phyloP scores from a whole-genome alignment of 2,888 invertebrate species.

The Scaptomyza flava region DNA sequence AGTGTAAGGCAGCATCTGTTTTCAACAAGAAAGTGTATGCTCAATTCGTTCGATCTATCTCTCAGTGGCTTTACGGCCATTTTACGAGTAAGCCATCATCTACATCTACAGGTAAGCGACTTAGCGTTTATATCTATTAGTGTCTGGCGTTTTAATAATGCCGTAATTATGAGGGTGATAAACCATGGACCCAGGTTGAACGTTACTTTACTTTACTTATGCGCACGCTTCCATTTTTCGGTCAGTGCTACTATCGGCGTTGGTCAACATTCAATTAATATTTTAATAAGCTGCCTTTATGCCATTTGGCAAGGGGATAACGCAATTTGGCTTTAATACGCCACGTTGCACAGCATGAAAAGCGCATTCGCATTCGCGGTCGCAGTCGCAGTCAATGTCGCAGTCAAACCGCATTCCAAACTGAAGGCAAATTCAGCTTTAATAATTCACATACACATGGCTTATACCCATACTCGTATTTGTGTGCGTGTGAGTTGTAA shows the following conservation, averaged over 20 bases:
- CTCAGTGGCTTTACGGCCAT: conserved; percentile 55
- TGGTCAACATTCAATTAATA: conserved; percentile 77
- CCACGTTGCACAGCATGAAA: conserved; percentile 51
- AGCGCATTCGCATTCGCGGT: conserved; percentile 26
- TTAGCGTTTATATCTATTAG: conserved; percentile 35
- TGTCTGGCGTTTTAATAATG: conserved; percentile 66
- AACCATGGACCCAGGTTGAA: conserved; percentile 51
- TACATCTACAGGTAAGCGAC: conserved; percentile 20
- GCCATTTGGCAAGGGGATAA: conserved; percentile 71
- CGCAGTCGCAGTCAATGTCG: neutral
- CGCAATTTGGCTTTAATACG: conserved; percentile 72
- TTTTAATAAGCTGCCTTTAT: conserved; percentile 79
- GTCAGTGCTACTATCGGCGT: conserved; percentile 43
- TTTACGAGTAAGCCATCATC: conserved; percentile 65
- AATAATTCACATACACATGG: conserved; percentile 59
- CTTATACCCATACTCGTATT: conserved; percentile 2
- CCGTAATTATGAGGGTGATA: conserved; percentile 72
- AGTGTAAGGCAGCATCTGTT: conserved; percentile 6
- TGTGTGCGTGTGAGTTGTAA: conserved; percentile 15
- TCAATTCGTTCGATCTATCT: conserved; percentile 38
- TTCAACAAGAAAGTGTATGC: conserved; percentile 28
- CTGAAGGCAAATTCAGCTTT: conserved; percentile 43
- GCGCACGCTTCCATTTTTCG: conserved; percentile 14
- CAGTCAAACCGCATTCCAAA: conserved; percentile 7
- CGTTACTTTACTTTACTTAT: conserved; percentile 18